phyloP scores from a whole-genome alignment of 2,888 invertebrate genomes.

The Pocota personata region DNA sequence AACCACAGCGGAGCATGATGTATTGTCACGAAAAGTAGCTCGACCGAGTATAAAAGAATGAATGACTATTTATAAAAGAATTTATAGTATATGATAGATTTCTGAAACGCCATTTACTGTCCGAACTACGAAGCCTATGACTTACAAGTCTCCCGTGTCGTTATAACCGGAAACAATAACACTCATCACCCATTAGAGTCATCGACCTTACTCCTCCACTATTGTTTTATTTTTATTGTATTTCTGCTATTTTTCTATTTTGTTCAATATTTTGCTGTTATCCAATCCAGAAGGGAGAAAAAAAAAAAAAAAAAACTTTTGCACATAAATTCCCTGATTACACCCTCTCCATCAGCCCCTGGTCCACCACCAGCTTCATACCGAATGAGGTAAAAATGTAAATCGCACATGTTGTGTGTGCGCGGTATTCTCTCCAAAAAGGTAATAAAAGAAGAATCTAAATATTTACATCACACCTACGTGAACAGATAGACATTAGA shows the following conservation, averaged over 20 bases:
- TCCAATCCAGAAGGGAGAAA: neutral
- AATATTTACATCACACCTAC: constrained; percentile 73
- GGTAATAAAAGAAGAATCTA: constrained; percentile 38
- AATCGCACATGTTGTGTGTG: constrained; percentile 57
- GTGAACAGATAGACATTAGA: constrained; percentile 12
- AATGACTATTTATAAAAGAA: constrained; percentile 10
- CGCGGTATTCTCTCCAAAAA: constrained; percentile 38
- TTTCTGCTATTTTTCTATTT: constrained; percentile 31
- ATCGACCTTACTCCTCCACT: constrained; percentile 46
- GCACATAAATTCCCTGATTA: constrained; percentile 49
- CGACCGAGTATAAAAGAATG: constrained; percentile 1
- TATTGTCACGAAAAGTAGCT: constrained; percentile 41
- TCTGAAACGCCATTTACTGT: constrained; percentile 1
- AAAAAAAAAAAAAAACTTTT: constrained; percentile 19
- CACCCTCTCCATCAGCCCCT: neutral
- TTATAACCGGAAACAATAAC: constrained; percentile 40
- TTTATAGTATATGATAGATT: neutral
- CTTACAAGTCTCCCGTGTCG: neutral
- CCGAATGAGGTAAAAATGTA: constrained; percentile 52
- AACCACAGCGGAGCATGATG: neutral
- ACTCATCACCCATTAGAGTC: constrained; percentile 29
- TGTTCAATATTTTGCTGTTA: constrained; percentile 39
- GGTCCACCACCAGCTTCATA: neutral
- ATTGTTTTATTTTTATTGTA: neutral
- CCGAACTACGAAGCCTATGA: neutral